Conservation (phyloP, 2,113 vertebrate genomes). For the Rallus limicola region DNA sequence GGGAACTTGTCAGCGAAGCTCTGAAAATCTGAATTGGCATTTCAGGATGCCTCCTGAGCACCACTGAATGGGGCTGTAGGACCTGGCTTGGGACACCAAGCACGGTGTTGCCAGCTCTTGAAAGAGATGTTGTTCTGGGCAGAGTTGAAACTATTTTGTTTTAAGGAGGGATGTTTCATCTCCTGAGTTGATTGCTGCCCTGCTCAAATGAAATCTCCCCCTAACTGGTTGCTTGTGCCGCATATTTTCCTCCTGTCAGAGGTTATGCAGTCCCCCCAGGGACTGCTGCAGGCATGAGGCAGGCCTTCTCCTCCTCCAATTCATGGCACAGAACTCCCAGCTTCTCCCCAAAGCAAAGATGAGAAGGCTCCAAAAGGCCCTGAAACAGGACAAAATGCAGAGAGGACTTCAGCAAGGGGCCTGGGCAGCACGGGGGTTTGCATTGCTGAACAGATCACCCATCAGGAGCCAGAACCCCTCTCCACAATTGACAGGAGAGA, state of each 20-base stretch:
- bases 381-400: not conserved
- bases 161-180: not conserved
- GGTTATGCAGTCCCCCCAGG: not conserved
- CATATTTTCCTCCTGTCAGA: not conserved
- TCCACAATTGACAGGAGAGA: not conserved
- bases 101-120: not conserved
- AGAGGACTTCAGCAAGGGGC: not conserved
- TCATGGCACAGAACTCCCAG: not conserved
- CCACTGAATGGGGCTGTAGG: too few relatives aligned
- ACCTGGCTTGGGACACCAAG: too few relatives aligned
- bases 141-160: not conserved
- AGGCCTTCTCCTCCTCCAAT: not conserved
- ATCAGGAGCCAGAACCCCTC: not conserved
- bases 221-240: not conserved
- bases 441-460: not conserved
- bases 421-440: not conserved
- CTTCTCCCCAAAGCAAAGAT: not conserved
- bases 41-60: too few relatives aligned
- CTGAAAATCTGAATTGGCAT: too few relatives aligned
- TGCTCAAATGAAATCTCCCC: not conserved
- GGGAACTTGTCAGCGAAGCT: not conserved
- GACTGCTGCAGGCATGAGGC: not conserved
- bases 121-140: not conserved
- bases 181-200: not conserved
- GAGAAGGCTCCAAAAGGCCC: not conserved